Evolutionary conservation across 2,888 invertebrate genomes (phyloP).

Genomic region (Cenopis cana): DNA sequence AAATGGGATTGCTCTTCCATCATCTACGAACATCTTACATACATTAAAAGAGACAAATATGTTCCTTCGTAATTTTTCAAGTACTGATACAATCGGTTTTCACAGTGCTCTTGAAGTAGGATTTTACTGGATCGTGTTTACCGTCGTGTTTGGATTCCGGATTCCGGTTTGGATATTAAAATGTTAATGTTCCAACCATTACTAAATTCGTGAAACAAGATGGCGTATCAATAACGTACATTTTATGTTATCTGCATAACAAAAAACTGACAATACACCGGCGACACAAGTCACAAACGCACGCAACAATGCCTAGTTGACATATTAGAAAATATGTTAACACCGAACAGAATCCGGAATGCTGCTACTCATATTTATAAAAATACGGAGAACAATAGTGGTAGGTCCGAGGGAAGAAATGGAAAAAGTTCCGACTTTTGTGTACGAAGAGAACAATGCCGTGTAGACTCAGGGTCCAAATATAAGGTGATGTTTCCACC

Average conservation of each 20-base stretch:
- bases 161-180: neutral
- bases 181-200: neutral
- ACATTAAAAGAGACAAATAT: no score
- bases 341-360: constrained; percentile 45
- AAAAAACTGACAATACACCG: constrained; percentile 21
- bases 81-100: neutral
- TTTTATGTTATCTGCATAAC: constrained; percentile 34
- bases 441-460: constrained; percentile 14
- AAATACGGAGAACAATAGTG: constrained; percentile 43
- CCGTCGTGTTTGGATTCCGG: neutral
- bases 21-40: no score
- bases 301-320: constrained; percentile 34
- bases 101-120: neutral
- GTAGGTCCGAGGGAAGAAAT: constrained; percentile 22
- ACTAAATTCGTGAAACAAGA: neutral
- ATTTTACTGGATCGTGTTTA: neutral
- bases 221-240: constrained; percentile 7
- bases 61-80: no score
- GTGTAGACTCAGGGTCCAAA: constrained; percentile 1
- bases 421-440: constrained; percentile 7
- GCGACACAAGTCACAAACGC: constrained; percentile 18
- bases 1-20: no score
- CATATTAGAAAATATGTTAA: constrained; percentile 39
- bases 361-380: constrained; percentile 44
- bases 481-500: neutral